These are phyloP conservation scores for Gryllus longicercus DNA, from an alignment of 2,888 invertebrate genomes.

Conservation along the genomic window DNA sequence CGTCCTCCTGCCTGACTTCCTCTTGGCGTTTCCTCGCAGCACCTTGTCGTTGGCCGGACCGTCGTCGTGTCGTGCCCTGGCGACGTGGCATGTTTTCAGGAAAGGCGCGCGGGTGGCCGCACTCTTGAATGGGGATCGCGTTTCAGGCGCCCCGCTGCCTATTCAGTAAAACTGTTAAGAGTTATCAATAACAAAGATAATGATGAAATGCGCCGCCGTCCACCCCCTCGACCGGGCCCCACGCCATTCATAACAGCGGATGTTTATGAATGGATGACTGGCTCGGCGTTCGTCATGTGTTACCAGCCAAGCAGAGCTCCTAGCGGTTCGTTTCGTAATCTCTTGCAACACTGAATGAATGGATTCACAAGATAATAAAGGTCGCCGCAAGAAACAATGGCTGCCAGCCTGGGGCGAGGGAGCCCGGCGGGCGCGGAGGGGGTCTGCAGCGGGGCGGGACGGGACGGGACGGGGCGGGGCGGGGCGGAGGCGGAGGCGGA, in stretches of 20 bases:
- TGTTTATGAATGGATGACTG: constrained; percentile 17
- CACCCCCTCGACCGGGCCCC: background rate
- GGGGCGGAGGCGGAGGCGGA: background rate
- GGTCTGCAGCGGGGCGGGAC: background rate
- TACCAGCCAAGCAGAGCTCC: constrained; percentile 17
- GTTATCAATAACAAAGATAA: constrained; percentile 9
- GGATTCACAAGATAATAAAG: constrained; percentile 17
- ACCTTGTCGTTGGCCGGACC: background rate
- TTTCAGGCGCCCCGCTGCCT: background rate
- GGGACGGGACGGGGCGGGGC: background rate
- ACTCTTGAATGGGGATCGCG: background rate
- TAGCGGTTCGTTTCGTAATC: constrained; percentile 17
- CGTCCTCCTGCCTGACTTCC: too few relatives aligned
- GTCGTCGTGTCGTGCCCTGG: background rate
- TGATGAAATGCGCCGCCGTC: background rate
- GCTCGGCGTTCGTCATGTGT: constrained; percentile 1
- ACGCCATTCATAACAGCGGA: constrained; percentile 1
- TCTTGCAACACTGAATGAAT: constrained; percentile 17
- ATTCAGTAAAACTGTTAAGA: constrained; percentile 9
- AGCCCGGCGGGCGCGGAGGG: background rate
- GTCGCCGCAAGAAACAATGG: constrained; percentile 17
- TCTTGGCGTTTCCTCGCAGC: too few relatives aligned
- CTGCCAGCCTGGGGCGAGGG: background rate
- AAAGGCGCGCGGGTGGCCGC: background rate
- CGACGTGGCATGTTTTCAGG: background rate